Evolutionary conservation across 1,140 invertebrate species (phyloP), one percentile per base, ranked within the genome.

Genomic region (Temnothorax nylanderi): DNA sequence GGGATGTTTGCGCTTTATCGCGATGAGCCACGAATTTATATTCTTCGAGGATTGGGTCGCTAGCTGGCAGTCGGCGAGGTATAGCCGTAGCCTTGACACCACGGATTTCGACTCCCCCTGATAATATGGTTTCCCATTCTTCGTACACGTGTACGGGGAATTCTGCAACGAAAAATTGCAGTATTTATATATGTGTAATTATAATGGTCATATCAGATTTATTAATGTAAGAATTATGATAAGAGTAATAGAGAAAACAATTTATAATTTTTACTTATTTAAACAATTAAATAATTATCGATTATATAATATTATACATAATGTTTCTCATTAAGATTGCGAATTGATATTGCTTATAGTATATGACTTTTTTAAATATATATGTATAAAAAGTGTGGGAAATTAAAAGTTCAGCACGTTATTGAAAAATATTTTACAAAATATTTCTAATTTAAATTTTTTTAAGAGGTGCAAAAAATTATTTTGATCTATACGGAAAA

Each of bases 51-150:
- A 98, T 96, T 16, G 97, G 97, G 32, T 97, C 96, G 10, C 96
- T 96, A 5, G 96, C 94, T 11, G 96, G 95, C 86, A 96, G 96
- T 37, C 96, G 96, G 84, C 97, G 96, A 8, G 98, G 96, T 65
- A 99, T 98, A 4, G 97, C 96, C 88, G 97, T 98, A 0, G 98
- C 98, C 90, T 97, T 97, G 0, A 99, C 94, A 62, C 98, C 98
- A 82, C 97, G 96, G 41, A 99, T 96, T 95, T 98, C 98, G 18
- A 99, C 97, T 72, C 98, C 98, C 51, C 98, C 98, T 76, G 97
- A 96, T 7, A 92, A 64, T 89, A 96, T 77, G 34, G 92, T 32
- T 32, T 94, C 95, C 2, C 93, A 90, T 0, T 96, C 94, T 47
- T 96, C 96, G 56, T 95, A 95, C 1, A 96, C 93, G 91, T 95